phyloP scores from a whole-genome alignment of 2,113 vertebrate species.

The Aramus guarauna region DNA sequence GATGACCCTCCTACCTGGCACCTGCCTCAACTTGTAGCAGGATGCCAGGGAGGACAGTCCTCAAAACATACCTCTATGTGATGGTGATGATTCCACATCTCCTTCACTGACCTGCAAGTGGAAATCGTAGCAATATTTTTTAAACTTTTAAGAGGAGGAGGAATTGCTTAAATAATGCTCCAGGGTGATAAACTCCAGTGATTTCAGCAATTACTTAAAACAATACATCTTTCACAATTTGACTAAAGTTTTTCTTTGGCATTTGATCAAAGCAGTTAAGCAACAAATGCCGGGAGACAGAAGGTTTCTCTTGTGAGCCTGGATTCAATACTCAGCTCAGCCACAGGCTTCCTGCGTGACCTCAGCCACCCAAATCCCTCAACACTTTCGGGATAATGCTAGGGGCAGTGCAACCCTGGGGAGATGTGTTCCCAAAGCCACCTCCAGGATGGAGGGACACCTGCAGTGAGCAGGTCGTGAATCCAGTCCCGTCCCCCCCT shows the following conservation, averaged over 20 bases:
- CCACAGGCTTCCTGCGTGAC: background rate
- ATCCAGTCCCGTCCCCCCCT: background rate
- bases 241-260: background rate
- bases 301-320: background rate
- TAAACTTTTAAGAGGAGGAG: background rate
- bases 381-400: background rate
- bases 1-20: rapidly evolving
- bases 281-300: background rate
- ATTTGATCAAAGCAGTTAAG: background rate
- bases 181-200: background rate
- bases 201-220: background rate
- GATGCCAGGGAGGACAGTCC: background rate
- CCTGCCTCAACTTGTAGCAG: background rate
- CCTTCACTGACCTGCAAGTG: slow-evolving; percentile 54
- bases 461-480: background rate
- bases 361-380: background rate
- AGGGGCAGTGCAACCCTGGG: background rate
- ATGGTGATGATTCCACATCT: slow-evolving; percentile 62
- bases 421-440: background rate
- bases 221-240: background rate
- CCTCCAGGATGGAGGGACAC: background rate
- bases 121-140: background rate
- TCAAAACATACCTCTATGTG: slow-evolving; percentile 39
- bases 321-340: background rate
- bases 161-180: background rate